phyloP scores from a whole-genome alignment of 2,888 invertebrate genomes.

The Ochropleura leucogaster region DNA sequence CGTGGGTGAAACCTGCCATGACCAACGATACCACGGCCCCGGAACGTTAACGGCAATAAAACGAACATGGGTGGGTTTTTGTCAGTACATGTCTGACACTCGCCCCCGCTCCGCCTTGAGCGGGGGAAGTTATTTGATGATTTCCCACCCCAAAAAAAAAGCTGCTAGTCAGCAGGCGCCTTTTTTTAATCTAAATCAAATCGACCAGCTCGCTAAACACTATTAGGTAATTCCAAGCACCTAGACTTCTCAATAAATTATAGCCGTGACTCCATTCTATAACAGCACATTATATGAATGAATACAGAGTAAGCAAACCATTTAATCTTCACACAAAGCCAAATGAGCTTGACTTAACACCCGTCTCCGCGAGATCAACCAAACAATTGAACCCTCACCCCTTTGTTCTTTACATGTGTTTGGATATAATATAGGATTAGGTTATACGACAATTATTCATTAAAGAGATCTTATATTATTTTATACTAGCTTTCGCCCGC shows the following conservation, averaged over 20 bases:
- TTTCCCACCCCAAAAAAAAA: too few species aligned
- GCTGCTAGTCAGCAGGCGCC: too few species aligned
- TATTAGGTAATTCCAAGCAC: not conserved
- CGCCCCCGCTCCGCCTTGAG: too few species aligned
- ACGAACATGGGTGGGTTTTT: too few species aligned
- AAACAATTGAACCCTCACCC: constrained; percentile 37
- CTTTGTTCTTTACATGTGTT: constrained; percentile 29
- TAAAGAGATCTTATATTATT: too few species aligned
- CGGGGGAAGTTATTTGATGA: too few species aligned
- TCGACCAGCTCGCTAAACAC: not conserved
- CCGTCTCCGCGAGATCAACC: constrained; percentile 10
- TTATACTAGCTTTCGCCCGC: too few species aligned
- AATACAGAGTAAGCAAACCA: constrained; percentile 4
- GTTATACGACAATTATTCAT: not conserved
- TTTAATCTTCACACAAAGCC: constrained; percentile 45
- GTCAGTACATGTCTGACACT: too few species aligned
- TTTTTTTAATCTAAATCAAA: too few species aligned
- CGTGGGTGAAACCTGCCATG: too few species aligned
- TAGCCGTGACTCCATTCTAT: not conserved
- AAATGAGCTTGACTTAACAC: constrained; percentile 31
- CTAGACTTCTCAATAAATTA: not conserved
- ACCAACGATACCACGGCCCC: too few species aligned
- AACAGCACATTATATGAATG: not conserved
- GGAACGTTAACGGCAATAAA: too few species aligned
- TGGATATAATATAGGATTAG: constrained; percentile 15